Conservation (phyloP, 2,888 invertebrate species). For the Drosophila ochracea region DNA sequence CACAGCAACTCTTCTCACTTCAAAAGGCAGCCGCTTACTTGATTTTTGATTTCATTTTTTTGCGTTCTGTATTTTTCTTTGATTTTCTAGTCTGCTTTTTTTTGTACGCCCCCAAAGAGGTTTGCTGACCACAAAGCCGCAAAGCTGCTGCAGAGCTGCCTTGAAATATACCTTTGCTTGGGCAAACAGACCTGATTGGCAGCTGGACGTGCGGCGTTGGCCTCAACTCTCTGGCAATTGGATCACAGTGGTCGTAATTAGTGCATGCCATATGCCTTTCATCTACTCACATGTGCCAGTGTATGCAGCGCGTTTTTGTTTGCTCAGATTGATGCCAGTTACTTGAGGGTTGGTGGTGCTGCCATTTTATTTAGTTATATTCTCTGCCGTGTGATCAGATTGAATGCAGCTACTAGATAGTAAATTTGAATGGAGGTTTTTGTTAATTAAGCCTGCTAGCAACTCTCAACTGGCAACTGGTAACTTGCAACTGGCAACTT, state of each 20-base stretch:
- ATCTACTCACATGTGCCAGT: constrained; percentile 17
- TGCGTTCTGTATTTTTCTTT: constrained; percentile 19
- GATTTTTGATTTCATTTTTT: constrained; percentile 51
- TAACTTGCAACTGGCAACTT: not conserved
- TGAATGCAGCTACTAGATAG: constrained; percentile 20
- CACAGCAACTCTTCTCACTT: constrained; percentile 14
- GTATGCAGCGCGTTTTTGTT: constrained; percentile 39
- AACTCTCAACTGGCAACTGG: constrained; percentile 6
- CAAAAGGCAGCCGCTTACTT: constrained; percentile 48
- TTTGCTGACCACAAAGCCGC: constrained; percentile 61
- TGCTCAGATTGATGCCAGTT: constrained; percentile 56
- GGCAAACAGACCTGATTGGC: constrained; percentile 71
- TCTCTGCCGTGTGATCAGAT: constrained; percentile 27
- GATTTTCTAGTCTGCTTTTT: constrained; percentile 15
- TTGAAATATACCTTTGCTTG: constrained; percentile 62
- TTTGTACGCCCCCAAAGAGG: constrained; percentile 37
- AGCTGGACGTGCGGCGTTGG: constrained; percentile 46
- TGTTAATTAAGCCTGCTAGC: constrained; percentile 51
- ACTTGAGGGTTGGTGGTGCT: constrained; percentile 7
- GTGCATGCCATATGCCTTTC: constrained; percentile 50
- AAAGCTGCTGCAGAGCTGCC: constrained; percentile 44
- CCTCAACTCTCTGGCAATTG: constrained; percentile 45
- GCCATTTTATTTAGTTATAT: constrained; percentile 9
- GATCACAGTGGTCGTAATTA: constrained; percentile 50
- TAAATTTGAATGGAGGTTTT: constrained; percentile 24